Conservation (phyloP, 2,888 invertebrate species). For the Keiferia lycopersicella region DNA sequence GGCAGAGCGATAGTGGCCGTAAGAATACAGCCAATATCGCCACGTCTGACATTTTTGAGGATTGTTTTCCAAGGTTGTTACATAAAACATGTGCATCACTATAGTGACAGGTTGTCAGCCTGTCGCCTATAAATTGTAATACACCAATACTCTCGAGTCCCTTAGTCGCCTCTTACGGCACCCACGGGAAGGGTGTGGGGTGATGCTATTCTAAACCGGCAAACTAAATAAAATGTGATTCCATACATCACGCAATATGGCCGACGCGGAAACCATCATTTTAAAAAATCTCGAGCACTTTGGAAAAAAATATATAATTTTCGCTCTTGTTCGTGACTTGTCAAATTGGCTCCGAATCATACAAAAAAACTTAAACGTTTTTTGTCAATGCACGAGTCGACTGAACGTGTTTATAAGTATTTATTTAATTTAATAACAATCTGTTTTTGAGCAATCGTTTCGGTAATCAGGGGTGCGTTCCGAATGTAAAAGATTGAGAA, state of each 20-base stretch:
- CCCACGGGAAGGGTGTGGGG: too few species aligned
- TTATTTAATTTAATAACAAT: conserved; percentile 43
- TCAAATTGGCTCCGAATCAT: conserved; percentile 35
- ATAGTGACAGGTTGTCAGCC: too few species aligned
- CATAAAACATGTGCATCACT: too few species aligned
- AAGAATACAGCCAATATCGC: too few species aligned
- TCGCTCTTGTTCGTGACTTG: conserved; percentile 35
- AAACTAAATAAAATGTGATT: not conserved
- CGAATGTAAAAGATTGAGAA: conserved; percentile 6
- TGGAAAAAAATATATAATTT: conserved; percentile 25
- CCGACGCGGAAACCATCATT: not conserved
- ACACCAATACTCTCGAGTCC: too few species aligned
- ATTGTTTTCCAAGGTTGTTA: too few species aligned
- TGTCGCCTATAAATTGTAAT: too few species aligned
- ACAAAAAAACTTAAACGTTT: conserved; percentile 29
- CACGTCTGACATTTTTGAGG: too few species aligned
- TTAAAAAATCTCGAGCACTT: conserved; percentile 12
- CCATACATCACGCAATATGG: too few species aligned
- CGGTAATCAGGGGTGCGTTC: conserved; percentile 30
- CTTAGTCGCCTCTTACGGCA: too few species aligned
- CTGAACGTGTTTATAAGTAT: conserved; percentile 32
- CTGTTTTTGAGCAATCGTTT: conserved; percentile 32
- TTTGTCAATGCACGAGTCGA: conserved; percentile 33
- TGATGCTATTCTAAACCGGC: not conserved
- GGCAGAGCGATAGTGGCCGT: too few species aligned